Conservation (phyloP, 2,888 invertebrate species). For the Bedellia somnulentella region DNA sequence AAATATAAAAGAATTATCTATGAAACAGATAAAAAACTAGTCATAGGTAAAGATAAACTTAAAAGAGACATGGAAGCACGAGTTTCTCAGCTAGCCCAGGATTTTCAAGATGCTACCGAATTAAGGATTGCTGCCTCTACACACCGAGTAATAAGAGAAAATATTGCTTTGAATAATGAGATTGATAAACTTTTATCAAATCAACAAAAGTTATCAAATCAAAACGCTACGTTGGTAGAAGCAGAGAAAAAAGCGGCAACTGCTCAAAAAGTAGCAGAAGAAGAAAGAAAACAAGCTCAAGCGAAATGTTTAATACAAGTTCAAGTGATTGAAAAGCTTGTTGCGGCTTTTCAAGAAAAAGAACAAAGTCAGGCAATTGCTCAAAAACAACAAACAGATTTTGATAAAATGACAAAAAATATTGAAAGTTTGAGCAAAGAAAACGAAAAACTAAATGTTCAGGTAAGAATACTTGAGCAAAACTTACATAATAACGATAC, state of each 20-base stretch:
- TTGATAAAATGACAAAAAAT: slow-evolving; percentile 32
- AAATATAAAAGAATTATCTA: slow-evolving; percentile 78
- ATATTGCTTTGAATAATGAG: slow-evolving; percentile 79
- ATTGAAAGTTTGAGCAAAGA: slow-evolving; percentile 39
- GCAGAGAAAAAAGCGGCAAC: slow-evolving; percentile 55
- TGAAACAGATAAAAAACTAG: slow-evolving; percentile 73
- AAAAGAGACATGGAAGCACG: slow-evolving; percentile 86
- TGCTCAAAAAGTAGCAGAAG: slow-evolving; percentile 59
- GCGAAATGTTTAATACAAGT: slow-evolving; percentile 65
- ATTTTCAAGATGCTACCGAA: slow-evolving; percentile 84
- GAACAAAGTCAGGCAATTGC: slow-evolving; percentile 41
- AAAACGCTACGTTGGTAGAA: slow-evolving; percentile 63
- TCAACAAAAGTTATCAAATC: slow-evolving; percentile 64
- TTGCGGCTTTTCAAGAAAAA: slow-evolving; percentile 55
- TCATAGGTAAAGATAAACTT: slow-evolving; percentile 77
- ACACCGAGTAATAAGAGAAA: slow-evolving; percentile 82
- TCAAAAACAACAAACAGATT: slow-evolving; percentile 37
- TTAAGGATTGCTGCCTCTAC: slow-evolving; percentile 87
- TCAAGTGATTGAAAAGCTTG: slow-evolving; percentile 65
- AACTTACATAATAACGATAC: slow-evolving; percentile 53
- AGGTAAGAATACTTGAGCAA: slow-evolving; percentile 56
- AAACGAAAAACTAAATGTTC: slow-evolving; percentile 42
- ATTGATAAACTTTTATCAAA: slow-evolving; percentile 66
- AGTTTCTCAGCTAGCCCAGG: slow-evolving; percentile 77
- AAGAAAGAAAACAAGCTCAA: slow-evolving; percentile 67